Evolutionary conservation across 2,113 vertebrate species (phyloP).

Genomic region (Dasyurus viverrinus): DNA sequence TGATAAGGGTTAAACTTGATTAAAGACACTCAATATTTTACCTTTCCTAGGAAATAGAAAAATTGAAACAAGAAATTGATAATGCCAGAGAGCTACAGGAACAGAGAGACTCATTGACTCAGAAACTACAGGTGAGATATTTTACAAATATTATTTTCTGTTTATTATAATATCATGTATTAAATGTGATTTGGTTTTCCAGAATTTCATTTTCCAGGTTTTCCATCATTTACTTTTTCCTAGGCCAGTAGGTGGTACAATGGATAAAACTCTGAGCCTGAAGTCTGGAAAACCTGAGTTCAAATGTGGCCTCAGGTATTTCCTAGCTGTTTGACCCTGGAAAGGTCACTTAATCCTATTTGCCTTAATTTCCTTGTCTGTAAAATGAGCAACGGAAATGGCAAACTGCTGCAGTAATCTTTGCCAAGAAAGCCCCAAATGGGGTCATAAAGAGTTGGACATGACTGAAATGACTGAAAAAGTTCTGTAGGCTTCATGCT

Average conservation of each 20-base stretch:
- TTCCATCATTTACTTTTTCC: conserved; percentile 37
- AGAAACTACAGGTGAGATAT: conserved; percentile 93
- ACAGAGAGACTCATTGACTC: conserved; percentile 94
- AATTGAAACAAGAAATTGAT: conserved; percentile 97
- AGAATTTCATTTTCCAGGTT: conserved; percentile 27
- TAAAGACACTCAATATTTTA: conserved; percentile 61
- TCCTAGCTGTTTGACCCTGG: not conserved
- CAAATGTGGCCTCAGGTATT: not conserved
- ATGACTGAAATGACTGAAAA: not conserved
- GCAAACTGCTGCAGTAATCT: not conserved
- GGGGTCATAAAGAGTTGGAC: not conserved
- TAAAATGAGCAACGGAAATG: not conserved
- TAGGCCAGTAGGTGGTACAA: not conserved
- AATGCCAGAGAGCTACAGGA: conserved; percentile 96
- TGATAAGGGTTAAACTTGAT: conserved; percentile 35
- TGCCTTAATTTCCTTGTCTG: not conserved
- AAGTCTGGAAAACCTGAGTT: not conserved
- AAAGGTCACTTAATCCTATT: not conserved
- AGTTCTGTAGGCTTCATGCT: conserved; percentile 27
- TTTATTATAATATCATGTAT: conserved; percentile 14
- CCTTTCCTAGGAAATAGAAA: conserved; percentile 94
- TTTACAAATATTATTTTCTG: not conserved
- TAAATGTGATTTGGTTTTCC: conserved; percentile 8
- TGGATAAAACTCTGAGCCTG: not conserved
- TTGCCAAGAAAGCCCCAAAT: not conserved